These are phyloP conservation scores for Crypturellus tataupa DNA, from an alignment of 2,797 vertebrate species.

Conservation along the genomic window DNA sequence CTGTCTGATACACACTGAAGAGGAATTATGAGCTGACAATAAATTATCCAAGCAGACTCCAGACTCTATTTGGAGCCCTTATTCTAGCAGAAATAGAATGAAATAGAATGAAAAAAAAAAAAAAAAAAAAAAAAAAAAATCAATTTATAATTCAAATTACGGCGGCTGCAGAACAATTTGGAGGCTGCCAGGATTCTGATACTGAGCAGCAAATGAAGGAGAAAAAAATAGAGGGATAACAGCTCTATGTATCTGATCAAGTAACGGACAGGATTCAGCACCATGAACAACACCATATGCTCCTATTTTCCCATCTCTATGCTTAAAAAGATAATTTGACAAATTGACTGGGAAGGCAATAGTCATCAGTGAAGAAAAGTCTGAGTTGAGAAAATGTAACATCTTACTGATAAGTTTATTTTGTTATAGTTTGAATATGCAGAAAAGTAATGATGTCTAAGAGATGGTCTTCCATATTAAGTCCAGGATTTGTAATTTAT, in stretches of 20 bases:
- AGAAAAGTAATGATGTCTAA: background rate
- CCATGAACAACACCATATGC: constrained; percentile 9
- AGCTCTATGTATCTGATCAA: background rate
- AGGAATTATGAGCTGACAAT: background rate
- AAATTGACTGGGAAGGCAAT: background rate
- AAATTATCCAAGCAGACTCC: background rate
- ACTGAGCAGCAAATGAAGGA: background rate
- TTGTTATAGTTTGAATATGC: background rate
- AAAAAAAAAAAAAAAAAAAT: background rate
- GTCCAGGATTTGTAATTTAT: background rate
- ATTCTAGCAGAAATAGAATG: background rate
- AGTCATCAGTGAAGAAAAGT: background rate
- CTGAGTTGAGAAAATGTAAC: background rate
- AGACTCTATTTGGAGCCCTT: background rate
- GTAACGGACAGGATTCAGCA: constrained; percentile 13
- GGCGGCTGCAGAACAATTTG: background rate
- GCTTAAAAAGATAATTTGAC: background rate
- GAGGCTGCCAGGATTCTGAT: background rate
- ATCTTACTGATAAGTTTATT: background rate
- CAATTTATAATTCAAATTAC: background rate
- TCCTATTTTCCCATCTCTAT: background rate
- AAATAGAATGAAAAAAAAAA: background rate
- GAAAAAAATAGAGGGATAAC: background rate
- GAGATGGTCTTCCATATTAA: background rate
- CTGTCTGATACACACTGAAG: background rate